These are phyloP conservation scores for Papilio demoleus DNA, from an alignment of 2,888 invertebrate species.

Conservation along the genomic window DNA sequence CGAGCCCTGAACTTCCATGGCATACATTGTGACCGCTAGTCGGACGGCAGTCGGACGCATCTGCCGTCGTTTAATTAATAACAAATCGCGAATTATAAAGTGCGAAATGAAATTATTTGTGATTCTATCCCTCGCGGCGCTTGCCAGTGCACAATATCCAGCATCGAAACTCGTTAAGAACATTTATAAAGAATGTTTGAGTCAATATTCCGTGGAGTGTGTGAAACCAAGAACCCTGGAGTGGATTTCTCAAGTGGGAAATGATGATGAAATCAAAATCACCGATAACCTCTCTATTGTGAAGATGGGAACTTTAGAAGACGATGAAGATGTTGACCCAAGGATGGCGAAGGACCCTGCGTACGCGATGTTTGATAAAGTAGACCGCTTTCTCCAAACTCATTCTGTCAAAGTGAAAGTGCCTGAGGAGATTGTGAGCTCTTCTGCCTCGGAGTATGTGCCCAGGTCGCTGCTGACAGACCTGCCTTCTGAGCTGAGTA, in stretches of 20 bases:
- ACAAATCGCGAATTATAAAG: conserved; percentile 56
- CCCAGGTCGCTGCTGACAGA: conserved; percentile 86
- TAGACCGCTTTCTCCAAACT: conserved; percentile 89
- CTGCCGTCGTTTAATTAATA: conserved; percentile 62
- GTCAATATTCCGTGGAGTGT: conserved; percentile 88
- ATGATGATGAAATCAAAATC: conserved; percentile 88
- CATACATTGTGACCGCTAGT: conserved; percentile 77
- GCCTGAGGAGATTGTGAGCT: conserved; percentile 85
- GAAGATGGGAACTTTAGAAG: conserved; percentile 82
- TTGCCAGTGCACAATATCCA: conserved; percentile 76
- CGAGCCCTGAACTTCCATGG: conserved; percentile 76
- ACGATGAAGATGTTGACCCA: conserved; percentile 65
- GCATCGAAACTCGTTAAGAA: conserved; percentile 86
- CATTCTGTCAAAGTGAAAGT: conserved; percentile 90
- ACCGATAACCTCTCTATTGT: conserved; percentile 90
- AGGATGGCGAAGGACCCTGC: conserved; percentile 82
- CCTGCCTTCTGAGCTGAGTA: conserved; percentile 86
- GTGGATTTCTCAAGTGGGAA: conserved; percentile 87
- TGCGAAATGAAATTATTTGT: conserved; percentile 77
- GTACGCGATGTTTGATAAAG: conserved; percentile 86
- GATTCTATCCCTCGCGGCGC: conserved; percentile 66
- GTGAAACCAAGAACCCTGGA: conserved; percentile 90
- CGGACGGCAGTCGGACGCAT: conserved; percentile 75
- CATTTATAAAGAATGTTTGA: conserved; percentile 87
- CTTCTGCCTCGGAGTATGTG: conserved; percentile 83